A percentile compares a stretch with the other conserved stretches of the same genome.
These are phyloP conservation scores for Lithobates sylvaticus DNA, from an alignment of 2,797 vertebrate species.

Conservation along the genomic window DNA sequence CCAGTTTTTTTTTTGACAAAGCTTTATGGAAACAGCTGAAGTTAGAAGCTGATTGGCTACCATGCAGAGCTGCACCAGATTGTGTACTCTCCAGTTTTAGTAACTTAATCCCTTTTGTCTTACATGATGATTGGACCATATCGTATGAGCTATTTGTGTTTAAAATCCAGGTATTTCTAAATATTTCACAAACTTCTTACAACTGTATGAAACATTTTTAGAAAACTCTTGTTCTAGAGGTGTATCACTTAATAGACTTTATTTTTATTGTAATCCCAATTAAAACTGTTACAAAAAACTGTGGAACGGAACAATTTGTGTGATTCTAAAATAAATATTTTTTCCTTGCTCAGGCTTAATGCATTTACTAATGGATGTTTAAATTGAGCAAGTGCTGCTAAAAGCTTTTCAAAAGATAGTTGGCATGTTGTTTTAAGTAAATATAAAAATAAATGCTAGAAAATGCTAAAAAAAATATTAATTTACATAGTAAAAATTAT, in stretches of 20 bases:
- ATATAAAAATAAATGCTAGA: constrained; percentile 7
- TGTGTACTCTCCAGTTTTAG: too few relatives aligned
- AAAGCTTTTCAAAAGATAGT: constrained; percentile 43
- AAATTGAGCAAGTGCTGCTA: constrained; percentile 16
- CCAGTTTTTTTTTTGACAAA: too few relatives aligned
- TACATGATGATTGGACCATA: too few relatives aligned
- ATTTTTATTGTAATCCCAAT: constrained; percentile 6
- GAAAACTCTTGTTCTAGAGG: neutral
- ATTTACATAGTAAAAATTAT: neutral
- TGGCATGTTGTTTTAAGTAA: constrained; percentile 28
- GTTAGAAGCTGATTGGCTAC: too few relatives aligned
- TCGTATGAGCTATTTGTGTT: too few relatives aligned
- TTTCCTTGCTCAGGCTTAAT: neutral
- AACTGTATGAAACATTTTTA: too few relatives aligned
- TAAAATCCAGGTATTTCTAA: too few relatives aligned
- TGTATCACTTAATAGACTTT: neutral
- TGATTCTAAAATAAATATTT: constrained; percentile 3
- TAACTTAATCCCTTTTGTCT: too few relatives aligned
- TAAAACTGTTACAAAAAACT: constrained; percentile 2
- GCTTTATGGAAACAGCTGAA: too few relatives aligned
- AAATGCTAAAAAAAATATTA: neutral
- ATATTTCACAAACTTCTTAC: neutral
- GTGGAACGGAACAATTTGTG: neutral
- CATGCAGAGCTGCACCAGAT: too few relatives aligned
- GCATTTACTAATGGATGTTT: constrained; percentile 33